Base-by-base conservation (phyloP, 1,140 invertebrate genomes). In the Coelopa frigida region DNA sequence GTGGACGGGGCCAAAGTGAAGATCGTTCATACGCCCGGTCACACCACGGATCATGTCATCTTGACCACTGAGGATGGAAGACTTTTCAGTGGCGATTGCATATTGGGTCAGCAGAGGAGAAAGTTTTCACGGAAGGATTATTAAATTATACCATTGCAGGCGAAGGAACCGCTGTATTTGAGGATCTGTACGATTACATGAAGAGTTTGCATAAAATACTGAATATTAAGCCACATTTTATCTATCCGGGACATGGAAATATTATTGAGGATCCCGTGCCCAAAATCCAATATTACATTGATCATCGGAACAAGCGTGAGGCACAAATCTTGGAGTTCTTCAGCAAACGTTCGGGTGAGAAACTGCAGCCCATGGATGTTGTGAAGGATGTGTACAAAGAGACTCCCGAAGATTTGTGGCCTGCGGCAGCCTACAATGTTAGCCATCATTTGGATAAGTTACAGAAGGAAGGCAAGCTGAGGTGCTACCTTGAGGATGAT, bases 181-280 rank as follows among this genome's bases (percentile, higher is more conserved):
- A 92, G 70, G 90, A 98, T 67, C 72, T 99, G 1, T 77, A 83
- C 57, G 79, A 83, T 51, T 99, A 98, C 61, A 87, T 99, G 82
- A 72, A 79, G 17, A 94, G 94, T 14, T 73, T 99, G 46, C 53
- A 87, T 1, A 79, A 76, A 54, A 91, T 99, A 54, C 62, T 89
- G 21, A 63, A 82, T 2, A 60, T 94, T 4, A 76, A 84, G 21
- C 88, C 94, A 1, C 58, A 56, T 21, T 58, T 82, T 32, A 94
- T 99, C 51, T 99, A 94, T 75, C 95, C 96, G 11, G 92, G 87
- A 2, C 94, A 97, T 75, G 94, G 93, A 3, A 90, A 92, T 56
- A 76, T 95, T 22, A 79, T 98, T 35, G 70, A 84, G 71, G 73
- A 86, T 58, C 83, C 85, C 1, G 56, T 75, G 10, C 48, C 75